Evolutionary conservation across 2,797 vertebrate species (phyloP), one percentile per base, ranked within the genome.

Genomic region (Apodemus agrarius): DNA sequence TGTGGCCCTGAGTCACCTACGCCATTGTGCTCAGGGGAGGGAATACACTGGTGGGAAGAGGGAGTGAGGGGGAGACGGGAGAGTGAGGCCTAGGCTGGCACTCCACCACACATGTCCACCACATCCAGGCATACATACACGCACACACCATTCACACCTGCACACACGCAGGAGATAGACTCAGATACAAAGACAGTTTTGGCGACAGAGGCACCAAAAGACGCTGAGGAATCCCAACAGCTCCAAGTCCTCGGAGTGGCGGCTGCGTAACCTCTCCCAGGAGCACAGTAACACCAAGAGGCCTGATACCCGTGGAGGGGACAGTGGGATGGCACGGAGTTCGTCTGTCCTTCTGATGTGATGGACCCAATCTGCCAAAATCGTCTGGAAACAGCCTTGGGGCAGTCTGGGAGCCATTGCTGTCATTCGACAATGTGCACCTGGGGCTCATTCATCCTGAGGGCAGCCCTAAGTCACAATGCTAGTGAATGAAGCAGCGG

Each of bases 171-270:
- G 0, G 63, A 14, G 43, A 14, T 31, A 92, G 63, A 89, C 46
- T 69, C 61, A 59, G 65, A 76, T 79, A 40, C 84, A 79, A 75
- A 76, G 82, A 92, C 81, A 69, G 43, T 63, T 91, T 52, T 74
- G 93, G 89, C 79, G 89, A 54, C 0, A 84, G 95, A 97, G 94
- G 94, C 95, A 95, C 67, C 78, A 67, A 88, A 72, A 80, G 59
- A 93, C 12, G 79, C 84, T 24, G 49, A 52, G 57, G 80, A 40
- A 11, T 13, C 57, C 81, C 57, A 17, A 63, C 26, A 14, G 82
- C 31, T 65, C 92, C 40, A 1, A 34, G 17, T 74, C 84, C 84
- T 24, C 0, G 5, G 24, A 24, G 46, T 4, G 10, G 46, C 83
- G 10, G 46, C 83, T 6, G 31, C 40, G 80, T 31, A 3, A 82